Percentiles rank a stretch among this genome's conserved stretches.
Conservation (phyloP, 1,140 invertebrate genomes). For the Hormaphis cornu region DNA sequence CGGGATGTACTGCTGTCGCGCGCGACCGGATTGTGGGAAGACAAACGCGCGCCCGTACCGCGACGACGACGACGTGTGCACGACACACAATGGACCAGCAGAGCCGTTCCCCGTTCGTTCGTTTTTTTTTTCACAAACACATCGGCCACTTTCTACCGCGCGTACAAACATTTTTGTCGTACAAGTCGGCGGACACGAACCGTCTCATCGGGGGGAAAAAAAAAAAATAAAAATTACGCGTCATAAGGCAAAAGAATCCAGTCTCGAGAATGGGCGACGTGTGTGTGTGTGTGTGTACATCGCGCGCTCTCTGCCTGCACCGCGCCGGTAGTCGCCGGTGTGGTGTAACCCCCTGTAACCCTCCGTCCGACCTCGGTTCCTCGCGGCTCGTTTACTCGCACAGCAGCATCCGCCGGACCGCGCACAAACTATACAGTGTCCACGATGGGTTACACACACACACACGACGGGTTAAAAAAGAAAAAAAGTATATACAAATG, state of each 20-base stretch:
- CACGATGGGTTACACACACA: conserved; percentile 1
- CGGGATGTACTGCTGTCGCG: background rate
- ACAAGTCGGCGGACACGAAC: conserved; percentile 11
- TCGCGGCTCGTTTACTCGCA: background rate
- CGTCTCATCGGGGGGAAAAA: conserved; percentile 22
- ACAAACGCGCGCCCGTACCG: background rate
- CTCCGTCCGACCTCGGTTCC: no score
- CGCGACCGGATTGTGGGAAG: background rate
- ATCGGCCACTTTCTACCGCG: conserved; percentile 27
- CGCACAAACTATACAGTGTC: background rate
- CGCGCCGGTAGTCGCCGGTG: background rate
- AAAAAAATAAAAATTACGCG: conserved; percentile 21
- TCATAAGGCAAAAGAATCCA: conserved; percentile 32
- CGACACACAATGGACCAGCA: conserved; percentile 24
- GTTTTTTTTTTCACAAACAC: conserved; percentile 2
- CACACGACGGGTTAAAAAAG: conserved; percentile 10
- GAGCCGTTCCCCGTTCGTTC: conserved; percentile 22
- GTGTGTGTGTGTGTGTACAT: background rate
- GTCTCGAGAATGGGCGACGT: conserved; percentile 19
- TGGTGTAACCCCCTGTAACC: no score
- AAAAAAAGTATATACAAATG: no score
- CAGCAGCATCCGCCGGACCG: background rate
- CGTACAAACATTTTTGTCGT: conserved; percentile 28
- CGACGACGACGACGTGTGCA: background rate
- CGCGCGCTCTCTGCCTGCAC: background rate